Percentiles rank a stretch among this genome's conserved stretches.
Conservation (phyloP, 2,113 vertebrate genomes). For the Coryphaenoides rupestris region DNA sequence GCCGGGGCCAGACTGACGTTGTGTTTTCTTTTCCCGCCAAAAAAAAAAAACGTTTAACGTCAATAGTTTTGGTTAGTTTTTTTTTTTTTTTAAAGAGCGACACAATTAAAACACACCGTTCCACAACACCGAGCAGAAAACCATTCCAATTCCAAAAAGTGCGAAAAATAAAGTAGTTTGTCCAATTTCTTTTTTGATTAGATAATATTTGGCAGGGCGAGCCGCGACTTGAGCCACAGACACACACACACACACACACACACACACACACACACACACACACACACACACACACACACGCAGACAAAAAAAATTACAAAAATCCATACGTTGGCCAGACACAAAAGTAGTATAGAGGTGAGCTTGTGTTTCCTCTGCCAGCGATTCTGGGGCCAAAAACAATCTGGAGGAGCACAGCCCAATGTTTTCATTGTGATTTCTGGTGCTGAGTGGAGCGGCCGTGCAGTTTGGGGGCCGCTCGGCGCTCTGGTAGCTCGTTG, state of each 20-base stretch:
- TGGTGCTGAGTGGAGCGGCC: constrained; percentile 69
- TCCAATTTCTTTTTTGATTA: background rate
- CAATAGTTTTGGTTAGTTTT: constrained; percentile 28
- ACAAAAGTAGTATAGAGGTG: constrained; percentile 63
- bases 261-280: too few relatives aligned
- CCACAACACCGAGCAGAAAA: constrained; percentile 22
- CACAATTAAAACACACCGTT: constrained; percentile 49
- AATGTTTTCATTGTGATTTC: too few relatives aligned
- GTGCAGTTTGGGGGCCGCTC: constrained; percentile 51
- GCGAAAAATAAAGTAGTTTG: background rate
- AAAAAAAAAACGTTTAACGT: constrained; percentile 44
- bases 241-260: too few relatives aligned
- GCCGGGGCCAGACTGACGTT: constrained; percentile 22
- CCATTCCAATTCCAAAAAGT: constrained; percentile 2
- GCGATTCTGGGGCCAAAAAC: constrained; percentile 68
- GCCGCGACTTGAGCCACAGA: constrained; percentile 22
- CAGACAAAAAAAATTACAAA: constrained; percentile 34
- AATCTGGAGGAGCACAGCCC: constrained; percentile 69
- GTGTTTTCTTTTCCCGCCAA: constrained; percentile 18
- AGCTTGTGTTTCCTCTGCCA: constrained; percentile 69
- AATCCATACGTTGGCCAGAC: constrained; percentile 66
- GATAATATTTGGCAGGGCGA: constrained; percentile 35
- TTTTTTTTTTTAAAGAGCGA: too few relatives aligned
- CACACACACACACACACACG: too few relatives aligned
- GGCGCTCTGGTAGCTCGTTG: constrained; percentile 38